Evolutionary conservation across 2,113 vertebrate species (phyloP), one percentile per base, ranked within the genome.

Genomic region (Platycercus adscitus): DNA sequence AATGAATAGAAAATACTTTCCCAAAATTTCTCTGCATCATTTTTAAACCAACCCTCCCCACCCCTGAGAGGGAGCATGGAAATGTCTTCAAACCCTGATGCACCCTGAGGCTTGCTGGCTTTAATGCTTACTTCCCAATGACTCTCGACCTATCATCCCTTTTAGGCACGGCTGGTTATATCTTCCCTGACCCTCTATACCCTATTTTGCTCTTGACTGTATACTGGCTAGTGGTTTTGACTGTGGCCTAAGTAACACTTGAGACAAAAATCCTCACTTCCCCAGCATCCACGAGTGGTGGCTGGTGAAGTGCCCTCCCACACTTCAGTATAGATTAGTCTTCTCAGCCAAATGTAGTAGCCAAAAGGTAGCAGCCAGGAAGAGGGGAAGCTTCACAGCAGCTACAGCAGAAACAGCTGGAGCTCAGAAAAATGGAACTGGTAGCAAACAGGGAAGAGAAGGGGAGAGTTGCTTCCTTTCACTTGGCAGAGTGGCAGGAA

Each of bases 281-380:
- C 11, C 10, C 3, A 10, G 10, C 8, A 2, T 1, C 11, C 16
- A 2, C 0, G 1, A 41, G 33, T 29, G 39, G 44, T 58, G 58
- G 33, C 13, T 82, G 33, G 71, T 23, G 33, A 58, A n/a, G 55
- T 60, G 50, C 39, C 78, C 17, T 72, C 46, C 43, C 64, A 66
- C 21, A 47, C 29, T 39, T 52, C 39, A 39, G 24, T 28, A 26
- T 21, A 56, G 37, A 77, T 10, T 26, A 17, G 5, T 52, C 44
- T 46, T 43, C 46, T 83, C 65, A 78, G 39, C 60, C 78, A 66
- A 71, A 41, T 0, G 0, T 17, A 46, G 19, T n/a, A 61, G 75
- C 39, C n/a, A 28, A 61, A 79, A 81, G 17, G 29, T 6, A 46
- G 79, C 58, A 79, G 52, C 8, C 52, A 65, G 52, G 21, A 88